A percentile compares a stretch with the other conserved stretches of the same genome.
phyloP scores from a whole-genome alignment of 2,797 vertebrate species.

The Buceros bicornis region DNA sequence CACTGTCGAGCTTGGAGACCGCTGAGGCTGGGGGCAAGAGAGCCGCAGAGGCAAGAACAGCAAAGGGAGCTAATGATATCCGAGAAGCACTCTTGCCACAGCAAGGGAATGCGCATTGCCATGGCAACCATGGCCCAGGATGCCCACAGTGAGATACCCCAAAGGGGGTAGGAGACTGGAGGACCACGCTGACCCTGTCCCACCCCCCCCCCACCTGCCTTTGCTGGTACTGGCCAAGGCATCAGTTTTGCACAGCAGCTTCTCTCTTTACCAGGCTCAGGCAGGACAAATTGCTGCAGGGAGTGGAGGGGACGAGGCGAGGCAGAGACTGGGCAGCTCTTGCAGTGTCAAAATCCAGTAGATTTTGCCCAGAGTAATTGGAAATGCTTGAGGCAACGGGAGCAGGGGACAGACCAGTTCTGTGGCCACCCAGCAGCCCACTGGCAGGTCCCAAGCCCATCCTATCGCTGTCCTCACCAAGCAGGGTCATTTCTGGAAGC shows the following conservation, averaged over 20 bases:
- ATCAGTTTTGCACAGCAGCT: neutral
- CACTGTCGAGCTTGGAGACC: neutral
- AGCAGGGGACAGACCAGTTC: neutral
- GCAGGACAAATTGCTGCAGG: neutral
- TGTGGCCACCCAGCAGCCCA: neutral
- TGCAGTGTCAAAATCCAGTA: neutral
- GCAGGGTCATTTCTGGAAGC: neutral
- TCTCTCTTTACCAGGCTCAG: neutral
- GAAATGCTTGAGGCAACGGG: neutral
- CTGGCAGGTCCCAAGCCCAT: neutral
- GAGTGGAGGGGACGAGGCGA: neutral
- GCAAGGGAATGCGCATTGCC: constrained; percentile 24
- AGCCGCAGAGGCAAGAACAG: neutral
- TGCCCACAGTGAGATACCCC: neutral
- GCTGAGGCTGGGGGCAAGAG: neutral
- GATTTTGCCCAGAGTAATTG: neutral
- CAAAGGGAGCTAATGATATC: constrained; percentile 42
- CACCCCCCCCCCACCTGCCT: neutral
- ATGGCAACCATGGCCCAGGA: constrained; percentile 67
- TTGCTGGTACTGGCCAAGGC: neutral
- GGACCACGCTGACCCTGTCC: neutral
- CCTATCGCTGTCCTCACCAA: fast-evolving
- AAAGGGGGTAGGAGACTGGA: neutral
- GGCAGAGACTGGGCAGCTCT: neutral
- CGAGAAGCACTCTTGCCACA: neutral